These are phyloP conservation scores for Chiridota heheva DNA, from an alignment of 35 echinoderm and acorn worm genomes.

Conservation along the genomic window DNA sequence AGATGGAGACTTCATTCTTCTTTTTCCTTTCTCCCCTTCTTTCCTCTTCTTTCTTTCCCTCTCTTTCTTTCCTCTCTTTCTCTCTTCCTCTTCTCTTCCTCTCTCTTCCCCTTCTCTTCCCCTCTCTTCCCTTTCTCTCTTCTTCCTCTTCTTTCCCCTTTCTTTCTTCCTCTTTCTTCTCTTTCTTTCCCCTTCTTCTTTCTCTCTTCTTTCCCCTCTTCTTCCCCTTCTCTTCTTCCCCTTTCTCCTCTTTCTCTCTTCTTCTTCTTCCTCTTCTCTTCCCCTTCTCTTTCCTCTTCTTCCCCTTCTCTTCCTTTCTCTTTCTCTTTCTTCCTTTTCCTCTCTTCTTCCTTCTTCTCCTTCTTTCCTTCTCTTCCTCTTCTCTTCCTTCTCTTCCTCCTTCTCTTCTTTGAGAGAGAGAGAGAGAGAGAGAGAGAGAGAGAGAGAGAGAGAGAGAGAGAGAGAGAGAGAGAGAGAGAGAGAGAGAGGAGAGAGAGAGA, in stretches of 20 bases:
- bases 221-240: neutral
- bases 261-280: neutral
- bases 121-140: neutral
- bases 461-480: too few relatives aligned
- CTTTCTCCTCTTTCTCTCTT: neutral
- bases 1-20: neutral
- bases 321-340: neutral
- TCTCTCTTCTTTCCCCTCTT: neutral
- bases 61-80: neutral
- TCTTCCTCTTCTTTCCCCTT: neutral
- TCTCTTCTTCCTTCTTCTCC: neutral
- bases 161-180: neutral
- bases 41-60: neutral
- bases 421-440: neutral
- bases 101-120: neutral
- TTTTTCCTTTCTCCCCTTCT: neutral
- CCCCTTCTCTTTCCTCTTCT: neutral
- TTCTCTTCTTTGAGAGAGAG: too few relatives aligned
- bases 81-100: neutral
- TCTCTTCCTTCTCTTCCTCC: neutral
- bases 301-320: neutral
- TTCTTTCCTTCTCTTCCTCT: slow-evolving; percentile 3
- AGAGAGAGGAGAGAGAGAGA: too few relatives aligned
- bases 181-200: neutral
- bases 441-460: too few relatives aligned